Evolutionary conservation across 2,797 vertebrate genomes (phyloP), one percentile per base, ranked within the genome.

Genomic region (Sphaeramia orbicularis): DNA sequence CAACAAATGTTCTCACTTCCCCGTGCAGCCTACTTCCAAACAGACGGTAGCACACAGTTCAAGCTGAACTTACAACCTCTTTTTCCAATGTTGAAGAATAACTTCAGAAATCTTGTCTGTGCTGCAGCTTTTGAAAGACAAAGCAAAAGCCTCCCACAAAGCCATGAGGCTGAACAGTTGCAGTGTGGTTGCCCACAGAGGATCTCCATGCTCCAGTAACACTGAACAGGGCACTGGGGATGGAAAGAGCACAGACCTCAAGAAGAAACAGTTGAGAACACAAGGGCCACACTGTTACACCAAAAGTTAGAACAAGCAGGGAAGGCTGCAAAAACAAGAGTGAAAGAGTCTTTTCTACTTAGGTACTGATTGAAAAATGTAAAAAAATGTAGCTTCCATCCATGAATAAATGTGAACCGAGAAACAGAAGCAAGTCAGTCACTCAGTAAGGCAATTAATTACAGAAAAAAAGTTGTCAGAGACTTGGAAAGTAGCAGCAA

Each of bases 171-270:
- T 66, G 59, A 43, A 38, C 59, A 41, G 47, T 65, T 35, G 38
- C 45, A 44, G 32, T 58, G 40, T 58, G 40, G 30, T 43, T 61
- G 47, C 52, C 52, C 68, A 27, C 40, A 35, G 48, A 70, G 60
- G n/a, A 36, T 55, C 58, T 59, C 32, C 59, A 70, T 48, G 65
- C 70, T 79, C 58, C 59, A 89, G 53, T 83, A 83, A 86, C 57
- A 62, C 48, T 65, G 57, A 45, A 86, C 40, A 52, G 41, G 38
- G 59, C 49, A 24, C 63, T 51, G 58, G 63, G 42, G 69, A 80
- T 66, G 83, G 85, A 91, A 84, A 80, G 41, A 60, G 59, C 53
- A 80, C 70, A 79, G 65, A 69, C 58, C 48, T 74, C 66, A 27
- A 58, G 71, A 65, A 63, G 60, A 85, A 86, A 83, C 18, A 14